Conservation (phyloP, 2,113 vertebrate genomes). For the Shinisaurus crocodilurus region DNA sequence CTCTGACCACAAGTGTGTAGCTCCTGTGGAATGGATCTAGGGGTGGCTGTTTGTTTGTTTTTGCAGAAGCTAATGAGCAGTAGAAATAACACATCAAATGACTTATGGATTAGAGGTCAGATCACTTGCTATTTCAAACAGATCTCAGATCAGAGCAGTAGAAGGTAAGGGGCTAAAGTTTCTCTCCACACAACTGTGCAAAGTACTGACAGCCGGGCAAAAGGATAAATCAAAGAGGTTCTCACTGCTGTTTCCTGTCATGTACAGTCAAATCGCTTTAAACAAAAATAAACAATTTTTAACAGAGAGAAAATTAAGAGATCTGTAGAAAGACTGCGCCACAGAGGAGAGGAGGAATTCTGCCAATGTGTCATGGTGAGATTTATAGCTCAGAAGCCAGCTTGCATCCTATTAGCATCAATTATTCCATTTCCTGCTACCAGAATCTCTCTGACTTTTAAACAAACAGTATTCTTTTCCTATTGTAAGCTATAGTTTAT, state of each 20-base stretch:
- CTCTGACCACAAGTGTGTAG: neutral
- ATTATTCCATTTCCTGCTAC: constrained; percentile 4
- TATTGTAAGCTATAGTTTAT: neutral
- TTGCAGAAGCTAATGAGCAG: neutral
- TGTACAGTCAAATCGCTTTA: neutral
- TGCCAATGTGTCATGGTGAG: neutral
- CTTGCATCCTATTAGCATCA: constrained; percentile 1
- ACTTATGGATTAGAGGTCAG: neutral
- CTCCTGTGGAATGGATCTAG: neutral
- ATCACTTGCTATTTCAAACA: neutral
- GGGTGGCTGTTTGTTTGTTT: neutral
- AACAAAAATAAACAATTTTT: neutral
- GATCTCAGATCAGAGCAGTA: neutral
- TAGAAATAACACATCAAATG: neutral
- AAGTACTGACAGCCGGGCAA: neutral
- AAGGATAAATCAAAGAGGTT: neutral
- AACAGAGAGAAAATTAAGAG: constrained; percentile 26
- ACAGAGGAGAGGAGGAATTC: neutral
- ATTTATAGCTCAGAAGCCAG: neutral
- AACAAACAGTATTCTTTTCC: neutral
- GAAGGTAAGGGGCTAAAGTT: neutral
- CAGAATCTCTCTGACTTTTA: neutral
- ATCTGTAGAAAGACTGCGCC: neutral
- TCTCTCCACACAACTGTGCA: neutral
- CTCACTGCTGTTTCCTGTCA: constrained; percentile 3